A percentile compares a stretch with the other conserved stretches of the same genome.
Evolutionary conservation across 37 sponge, comb jelly and placozoan genomes (phyloP).

Genomic region (Cliona cf. orientalis): DNA sequence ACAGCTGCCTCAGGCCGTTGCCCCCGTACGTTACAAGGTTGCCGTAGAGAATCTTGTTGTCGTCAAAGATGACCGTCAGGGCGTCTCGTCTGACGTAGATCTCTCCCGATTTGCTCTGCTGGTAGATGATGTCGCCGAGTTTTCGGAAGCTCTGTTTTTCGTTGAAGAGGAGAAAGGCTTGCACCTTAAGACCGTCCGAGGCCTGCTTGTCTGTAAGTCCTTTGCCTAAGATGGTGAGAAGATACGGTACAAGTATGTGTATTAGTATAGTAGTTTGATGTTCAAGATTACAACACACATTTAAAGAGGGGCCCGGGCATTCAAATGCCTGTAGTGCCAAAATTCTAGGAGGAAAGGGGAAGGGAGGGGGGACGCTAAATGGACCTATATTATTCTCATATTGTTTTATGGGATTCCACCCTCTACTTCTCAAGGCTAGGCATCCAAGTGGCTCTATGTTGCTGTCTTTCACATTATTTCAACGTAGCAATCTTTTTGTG

Average conservation of each 20-base stretch:
- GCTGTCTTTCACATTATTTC: too few relatives aligned
- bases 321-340: too few relatives aligned
- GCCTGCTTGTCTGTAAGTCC: slow-evolving; percentile 4
- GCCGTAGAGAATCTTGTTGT: slow-evolving; percentile 39
- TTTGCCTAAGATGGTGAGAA: too few relatives aligned
- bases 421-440: too few relatives aligned
- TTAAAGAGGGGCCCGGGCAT: too few relatives aligned
- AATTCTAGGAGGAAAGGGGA: too few relatives aligned
- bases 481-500: too few relatives aligned
- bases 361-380: too few relatives aligned
- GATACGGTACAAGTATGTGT: not conserved
- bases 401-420: too few relatives aligned
- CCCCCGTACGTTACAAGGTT: slow-evolving; percentile 59
- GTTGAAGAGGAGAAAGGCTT: slow-evolving; percentile 51
- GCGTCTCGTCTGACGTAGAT: slow-evolving; percentile 58
- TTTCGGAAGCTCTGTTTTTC: slow-evolving; percentile 64
- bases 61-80: slow-evolving; percentile 48
- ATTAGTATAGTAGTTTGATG: not conserved
- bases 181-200: not conserved
- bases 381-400: too few relatives aligned
- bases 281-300: too few relatives aligned
- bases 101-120: slow-evolving; percentile 51
- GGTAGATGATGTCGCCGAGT: slow-evolving; percentile 61
- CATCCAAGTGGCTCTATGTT: too few relatives aligned
- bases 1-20: slow-evolving; percentile 40